Evolutionary conservation across 2,113 vertebrate species (phyloP).

Genomic region (Ictidomys tridecemlineatus): DNA sequence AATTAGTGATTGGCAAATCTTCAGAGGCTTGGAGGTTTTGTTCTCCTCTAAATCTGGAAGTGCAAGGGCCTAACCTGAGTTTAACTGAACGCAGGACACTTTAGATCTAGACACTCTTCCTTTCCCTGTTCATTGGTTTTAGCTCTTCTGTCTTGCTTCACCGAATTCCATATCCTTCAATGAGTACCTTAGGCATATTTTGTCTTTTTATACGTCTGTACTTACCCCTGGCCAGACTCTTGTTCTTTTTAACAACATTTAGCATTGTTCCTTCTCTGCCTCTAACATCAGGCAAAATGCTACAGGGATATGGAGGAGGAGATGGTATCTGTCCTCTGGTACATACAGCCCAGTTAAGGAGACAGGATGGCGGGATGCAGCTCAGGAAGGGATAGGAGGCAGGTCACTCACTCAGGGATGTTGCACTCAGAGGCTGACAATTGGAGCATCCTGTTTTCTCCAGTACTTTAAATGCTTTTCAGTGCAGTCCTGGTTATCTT

Average conservation of each 20-base stretch:
- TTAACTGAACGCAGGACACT: conserved; percentile 52
- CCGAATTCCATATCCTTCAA: not conserved
- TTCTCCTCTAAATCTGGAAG: conserved; percentile 75
- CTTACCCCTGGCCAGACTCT: not conserved
- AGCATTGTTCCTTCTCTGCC: not conserved
- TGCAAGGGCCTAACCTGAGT: conserved; percentile 57
- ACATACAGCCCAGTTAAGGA: not conserved
- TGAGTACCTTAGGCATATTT: not conserved
- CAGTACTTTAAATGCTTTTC: not conserved
- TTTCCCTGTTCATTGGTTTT: not conserved
- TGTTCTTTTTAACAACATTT: not conserved
- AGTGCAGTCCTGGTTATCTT: not conserved
- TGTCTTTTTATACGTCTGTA: not conserved
- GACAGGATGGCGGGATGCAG: fast-evolving
- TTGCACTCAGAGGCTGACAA: not conserved
- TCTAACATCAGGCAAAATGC: not conserved
- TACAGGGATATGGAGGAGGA: no score
- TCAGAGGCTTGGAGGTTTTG: conserved; percentile 81
- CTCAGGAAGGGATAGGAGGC: not conserved
- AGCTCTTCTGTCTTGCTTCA: not conserved
- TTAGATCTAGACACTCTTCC: not conserved
- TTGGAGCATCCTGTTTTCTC: not conserved
- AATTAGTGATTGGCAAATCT: conserved; percentile 85
- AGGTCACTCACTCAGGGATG: not conserved
- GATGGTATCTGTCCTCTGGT: not conserved